These are phyloP conservation scores for Alauda arvensis DNA, from an alignment of 2,797 vertebrate genomes.

Conservation along the genomic window DNA sequence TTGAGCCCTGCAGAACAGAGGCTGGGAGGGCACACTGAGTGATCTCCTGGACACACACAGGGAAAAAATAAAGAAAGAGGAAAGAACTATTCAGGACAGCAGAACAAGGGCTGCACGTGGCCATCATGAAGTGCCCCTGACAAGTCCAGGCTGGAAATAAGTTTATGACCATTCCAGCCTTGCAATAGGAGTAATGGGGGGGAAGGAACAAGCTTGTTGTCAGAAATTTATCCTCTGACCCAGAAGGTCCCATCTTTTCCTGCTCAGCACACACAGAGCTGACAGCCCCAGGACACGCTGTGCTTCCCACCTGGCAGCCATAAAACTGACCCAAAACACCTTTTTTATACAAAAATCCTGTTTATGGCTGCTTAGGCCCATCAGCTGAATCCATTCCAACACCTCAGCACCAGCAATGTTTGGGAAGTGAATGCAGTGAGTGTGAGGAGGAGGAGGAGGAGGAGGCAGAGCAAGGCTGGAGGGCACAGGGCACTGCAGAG, in stretches of 20 bases:
- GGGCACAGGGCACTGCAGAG: background rate
- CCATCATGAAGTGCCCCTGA: slow-evolving; percentile 40
- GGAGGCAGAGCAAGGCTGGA: background rate
- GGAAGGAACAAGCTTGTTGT: slow-evolving; percentile 47
- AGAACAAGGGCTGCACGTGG: slow-evolving; percentile 25
- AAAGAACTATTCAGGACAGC: background rate
- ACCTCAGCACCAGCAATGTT: background rate
- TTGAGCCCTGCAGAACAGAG: background rate
- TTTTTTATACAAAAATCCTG: rapidly evolving
- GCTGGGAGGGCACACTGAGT: background rate
- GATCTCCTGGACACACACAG: background rate
- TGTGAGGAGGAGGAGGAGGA: background rate
- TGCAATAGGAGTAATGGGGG: slow-evolving; percentile 55
- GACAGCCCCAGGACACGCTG: background rate
- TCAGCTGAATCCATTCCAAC: background rate
- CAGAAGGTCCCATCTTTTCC: background rate
- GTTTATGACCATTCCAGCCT: slow-evolving; percentile 51
- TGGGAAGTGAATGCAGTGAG: rapidly evolving
- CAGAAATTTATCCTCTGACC: slow-evolving; percentile 33
- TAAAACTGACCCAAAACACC: background rate
- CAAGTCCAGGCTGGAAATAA: slow-evolving; percentile 16
- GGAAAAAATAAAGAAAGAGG: background rate
- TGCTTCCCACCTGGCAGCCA: background rate
- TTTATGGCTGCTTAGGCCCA: background rate
- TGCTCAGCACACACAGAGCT: background rate